Base-by-base conservation (phyloP, 2,888 invertebrate genomes). In the Drosophila lacicola region DNA sequence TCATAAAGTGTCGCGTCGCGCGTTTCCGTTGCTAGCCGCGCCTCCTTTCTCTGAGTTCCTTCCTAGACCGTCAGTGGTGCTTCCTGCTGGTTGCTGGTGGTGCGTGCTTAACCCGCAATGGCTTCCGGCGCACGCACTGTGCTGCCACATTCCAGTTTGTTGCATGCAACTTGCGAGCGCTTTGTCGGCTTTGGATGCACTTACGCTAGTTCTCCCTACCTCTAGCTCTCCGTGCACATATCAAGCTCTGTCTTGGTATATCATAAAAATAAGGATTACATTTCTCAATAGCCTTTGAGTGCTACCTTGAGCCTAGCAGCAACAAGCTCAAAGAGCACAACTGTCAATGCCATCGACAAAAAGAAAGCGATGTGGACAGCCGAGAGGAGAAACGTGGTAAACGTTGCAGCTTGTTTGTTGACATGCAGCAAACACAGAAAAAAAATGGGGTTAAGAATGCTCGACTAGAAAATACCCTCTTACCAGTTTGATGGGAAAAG, bases 1-100 rank as follows among this genome's bases (percentile, higher is more conserved):
- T 81, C 81, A 83, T 77, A 86, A 82, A 83, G 79, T 83, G 84
- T 87, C 85, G 84, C 84, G 70, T 58, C 65, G 66, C 62, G 66
- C 50, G 70, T 36, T 81, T 81, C 81, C 86, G 81, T 62, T 70
- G 58, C 55, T 64, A 55, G 63, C 45, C 25, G 17, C 10, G 1
- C 14, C 13, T 14, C 25, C 29, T 4, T 42, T 33, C 34, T 4
- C 47, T 19, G 14, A n/a, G 4, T 49, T 63, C 44, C 50, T 60
- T 58, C 51, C 58, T 41, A 33, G 41, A 41, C 56, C 69, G 75
- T 68, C 77, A 61, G 69, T 42, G 54, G 17, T 54, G 47, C 68
- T 75, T 72, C 72, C 75, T 69, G 34, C 25, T 42, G 56, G 17
- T 44, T 69, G 34, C 25, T 42, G 56, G 17, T 44, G 21, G 55